Base-by-base conservation (phyloP, 2,797 vertebrate genomes). In the Argya squamiceps region DNA sequence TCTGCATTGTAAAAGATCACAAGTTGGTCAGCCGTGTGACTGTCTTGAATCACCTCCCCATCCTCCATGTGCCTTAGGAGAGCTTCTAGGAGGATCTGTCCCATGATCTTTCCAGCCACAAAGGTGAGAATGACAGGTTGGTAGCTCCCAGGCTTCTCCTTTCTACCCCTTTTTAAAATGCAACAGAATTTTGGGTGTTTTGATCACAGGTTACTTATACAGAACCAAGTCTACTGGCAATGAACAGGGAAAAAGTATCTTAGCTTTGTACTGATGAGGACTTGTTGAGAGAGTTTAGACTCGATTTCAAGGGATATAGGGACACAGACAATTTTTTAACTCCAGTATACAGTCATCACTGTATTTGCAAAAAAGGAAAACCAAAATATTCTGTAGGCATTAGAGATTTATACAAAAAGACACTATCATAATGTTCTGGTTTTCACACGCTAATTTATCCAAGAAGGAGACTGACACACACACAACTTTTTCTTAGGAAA, bases 251-350 rank as follows among this genome's bases (percentile, higher is more conserved):
- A 24, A 87, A 56, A 29, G 10, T 2, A 64, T 70, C 30, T 64
- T 32, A 56, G 50, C 27, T 37, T 13, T 37, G 19, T 21, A 63
- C 18, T 36, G 36, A 47, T 12, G 17, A 55, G 22, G 15, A 43
- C 16, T 20, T 27, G 7, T 36, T 71, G 30, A 49, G 27, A 69
- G 11, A 56, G 27, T 49, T 71, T 49, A 56, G 49, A 56, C 7
- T 60, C 0, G 0, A 11, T 53, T 74, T 47, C 21, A 60, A 53
- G 26, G 3, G 4, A 2, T 30, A 21, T 4, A 18, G 12, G 24
- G 23, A 26, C 6, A 16, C 1, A n/a, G 24, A 10, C 8, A 47
- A 41, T 3, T 15, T 67, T 43, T 81, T 43, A 71, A 9, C 23
- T 77, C 7, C 10, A 37, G 7, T 74, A 50, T 9, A 71, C 6